phyloP scores from a whole-genome alignment of 2,113 vertebrate species.

The Leuciscus idus region DNA sequence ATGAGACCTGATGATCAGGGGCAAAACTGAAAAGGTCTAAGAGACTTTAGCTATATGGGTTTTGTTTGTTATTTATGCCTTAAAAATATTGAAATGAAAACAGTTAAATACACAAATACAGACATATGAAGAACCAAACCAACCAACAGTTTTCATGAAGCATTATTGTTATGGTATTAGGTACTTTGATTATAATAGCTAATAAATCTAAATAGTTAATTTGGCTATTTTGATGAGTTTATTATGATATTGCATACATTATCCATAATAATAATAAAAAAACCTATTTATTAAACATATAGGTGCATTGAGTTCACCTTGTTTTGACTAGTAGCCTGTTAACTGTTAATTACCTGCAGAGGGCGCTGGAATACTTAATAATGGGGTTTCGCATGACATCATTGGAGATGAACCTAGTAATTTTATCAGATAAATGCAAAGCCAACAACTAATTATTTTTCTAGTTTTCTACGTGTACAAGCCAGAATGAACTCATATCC shows the following conservation, averaged over 20 bases:
- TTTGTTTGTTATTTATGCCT: too few relatives aligned
- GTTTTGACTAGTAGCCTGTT: neutral
- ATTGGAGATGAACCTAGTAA: neutral
- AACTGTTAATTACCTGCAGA: neutral
- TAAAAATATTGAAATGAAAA: too few relatives aligned
- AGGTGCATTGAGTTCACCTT: neutral
- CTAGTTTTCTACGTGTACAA: neutral
- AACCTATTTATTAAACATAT: neutral
- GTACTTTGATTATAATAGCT: neutral
- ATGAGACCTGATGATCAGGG: neutral
- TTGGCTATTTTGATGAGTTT: neutral
- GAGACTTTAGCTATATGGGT: too few relatives aligned
- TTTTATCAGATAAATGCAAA: neutral
- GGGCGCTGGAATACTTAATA: constrained; percentile 22
- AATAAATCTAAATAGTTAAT: neutral
- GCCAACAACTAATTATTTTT: too few relatives aligned
- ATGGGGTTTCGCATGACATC: constrained; percentile 7
- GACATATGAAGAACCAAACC: too few relatives aligned
- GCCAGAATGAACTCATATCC: neutral
- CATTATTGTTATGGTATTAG: too few relatives aligned
- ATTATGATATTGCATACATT: neutral
- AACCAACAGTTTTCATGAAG: too few relatives aligned
- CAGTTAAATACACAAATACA: too few relatives aligned
- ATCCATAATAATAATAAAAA: neutral
- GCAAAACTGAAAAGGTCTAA: neutral